Evolutionary conservation across 2,113 vertebrate genomes (phyloP).

Genomic region (Cercocebus atys): DNA sequence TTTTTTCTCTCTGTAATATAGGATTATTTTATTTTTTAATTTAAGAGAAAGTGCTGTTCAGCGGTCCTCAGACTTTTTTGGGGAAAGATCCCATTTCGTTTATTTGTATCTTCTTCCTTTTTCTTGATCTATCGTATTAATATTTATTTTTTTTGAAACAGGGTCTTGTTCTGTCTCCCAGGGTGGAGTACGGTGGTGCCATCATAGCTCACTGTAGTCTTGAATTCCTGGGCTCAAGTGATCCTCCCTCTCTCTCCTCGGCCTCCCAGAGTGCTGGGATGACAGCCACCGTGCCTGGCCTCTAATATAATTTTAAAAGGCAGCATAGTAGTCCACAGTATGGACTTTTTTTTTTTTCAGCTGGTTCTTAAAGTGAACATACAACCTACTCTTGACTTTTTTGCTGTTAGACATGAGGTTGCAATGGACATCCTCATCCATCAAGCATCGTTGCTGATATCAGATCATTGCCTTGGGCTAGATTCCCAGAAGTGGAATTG

Average conservation of each 20-base stretch:
- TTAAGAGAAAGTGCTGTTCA: neutral
- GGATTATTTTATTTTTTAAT: neutral
- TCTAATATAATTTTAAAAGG: neutral
- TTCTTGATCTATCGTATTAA: too few relatives aligned
- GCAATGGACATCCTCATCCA: neutral
- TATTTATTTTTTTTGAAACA: too few relatives aligned
- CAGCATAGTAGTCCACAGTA: neutral
- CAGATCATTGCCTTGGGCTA: constrained; percentile 13
- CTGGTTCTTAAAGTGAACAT: neutral
- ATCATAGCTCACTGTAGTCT: too few relatives aligned
- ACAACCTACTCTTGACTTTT: neutral
- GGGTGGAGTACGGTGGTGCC: too few relatives aligned
- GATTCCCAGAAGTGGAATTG: constrained; percentile 13
- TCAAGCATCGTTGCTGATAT: neutral
- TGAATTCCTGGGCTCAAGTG: too few relatives aligned
- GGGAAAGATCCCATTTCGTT: too few relatives aligned
- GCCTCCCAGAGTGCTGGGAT: too few relatives aligned
- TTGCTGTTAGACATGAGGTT: rapidly evolving
- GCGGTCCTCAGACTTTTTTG: too few relatives aligned
- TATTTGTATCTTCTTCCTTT: too few relatives aligned
- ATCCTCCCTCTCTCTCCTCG: too few relatives aligned
- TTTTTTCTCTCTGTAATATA: neutral
- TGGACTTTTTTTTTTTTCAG: neutral
- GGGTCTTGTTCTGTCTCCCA: too few relatives aligned
- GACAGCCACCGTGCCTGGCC: too few relatives aligned